Evolutionary conservation across 1,140 invertebrate species (phyloP).

Genomic region (Habropoda laboriosa): DNA sequence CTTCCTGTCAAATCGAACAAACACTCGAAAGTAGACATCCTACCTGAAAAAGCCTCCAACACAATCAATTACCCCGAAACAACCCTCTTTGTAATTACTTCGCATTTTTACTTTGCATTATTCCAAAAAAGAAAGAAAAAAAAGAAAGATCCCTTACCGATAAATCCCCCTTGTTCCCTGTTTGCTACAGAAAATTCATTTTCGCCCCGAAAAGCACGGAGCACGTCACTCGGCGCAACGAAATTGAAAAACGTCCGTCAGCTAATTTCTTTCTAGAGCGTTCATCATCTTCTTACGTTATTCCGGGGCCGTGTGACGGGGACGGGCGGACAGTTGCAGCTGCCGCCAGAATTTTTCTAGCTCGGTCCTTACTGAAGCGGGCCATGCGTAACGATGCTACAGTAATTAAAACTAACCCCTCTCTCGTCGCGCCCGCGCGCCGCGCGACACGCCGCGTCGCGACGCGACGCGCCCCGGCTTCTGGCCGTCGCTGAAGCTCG

Average conservation of each 20-base stretch:
- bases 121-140: no score
- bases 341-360: conserved; percentile 69
- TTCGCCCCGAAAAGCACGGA: not conserved
- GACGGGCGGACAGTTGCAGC: conserved; percentile 54
- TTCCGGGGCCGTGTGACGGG: conserved; percentile 27
- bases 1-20: no score
- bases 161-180: no score
- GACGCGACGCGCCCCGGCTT: conserved; percentile 21
- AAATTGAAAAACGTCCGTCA: conserved; percentile 25
- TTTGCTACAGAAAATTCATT: not conserved
- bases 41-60: no score
- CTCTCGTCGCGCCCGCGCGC: not conserved
- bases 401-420: conserved; percentile 75
- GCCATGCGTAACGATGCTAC: conserved; percentile 74
- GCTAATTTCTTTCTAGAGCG: conserved; percentile 54
- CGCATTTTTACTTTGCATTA: no score
- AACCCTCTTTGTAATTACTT: no score
- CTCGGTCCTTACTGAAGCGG: conserved; percentile 66
- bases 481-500: conserved; percentile 41
- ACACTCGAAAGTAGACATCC: no score
- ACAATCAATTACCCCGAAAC: no score
- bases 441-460: not conserved
- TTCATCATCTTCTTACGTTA: conserved; percentile 51
- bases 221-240: not conserved
- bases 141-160: no score